phyloP scores from a whole-genome alignment of 2,797 vertebrate species.

The Scolopax rusticola region DNA sequence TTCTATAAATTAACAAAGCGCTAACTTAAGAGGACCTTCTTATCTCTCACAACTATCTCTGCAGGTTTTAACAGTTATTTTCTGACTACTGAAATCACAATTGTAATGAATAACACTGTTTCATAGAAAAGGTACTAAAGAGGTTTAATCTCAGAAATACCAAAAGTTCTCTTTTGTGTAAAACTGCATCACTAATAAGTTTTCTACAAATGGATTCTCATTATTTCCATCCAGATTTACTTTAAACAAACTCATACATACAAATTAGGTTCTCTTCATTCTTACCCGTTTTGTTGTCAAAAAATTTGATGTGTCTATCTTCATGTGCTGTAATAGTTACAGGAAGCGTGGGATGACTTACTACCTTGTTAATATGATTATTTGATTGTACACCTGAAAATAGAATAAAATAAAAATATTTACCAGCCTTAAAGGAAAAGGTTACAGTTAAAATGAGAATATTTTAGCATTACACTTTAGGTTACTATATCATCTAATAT shows the following conservation, averaged over 20 bases:
- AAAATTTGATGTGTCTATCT: conserved; percentile 98
- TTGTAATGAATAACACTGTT: neutral
- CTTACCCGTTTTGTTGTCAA: conserved; percentile 98
- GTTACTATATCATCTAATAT: neutral
- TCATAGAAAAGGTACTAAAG: neutral
- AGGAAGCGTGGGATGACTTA: conserved; percentile 97
- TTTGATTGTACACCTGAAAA: conserved; percentile 85
- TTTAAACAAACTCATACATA: neutral
- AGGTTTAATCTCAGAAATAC: neutral
- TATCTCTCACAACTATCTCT: neutral
- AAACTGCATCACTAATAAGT: neutral
- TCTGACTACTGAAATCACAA: neutral
- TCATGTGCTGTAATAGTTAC: conserved; percentile 97
- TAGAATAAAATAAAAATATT: neutral
- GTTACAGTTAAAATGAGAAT: neutral
- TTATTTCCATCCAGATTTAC: neutral
- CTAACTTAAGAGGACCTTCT: neutral
- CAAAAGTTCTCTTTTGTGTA: neutral
- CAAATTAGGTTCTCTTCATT: neutral
- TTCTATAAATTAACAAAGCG: neutral
- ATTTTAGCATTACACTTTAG: neutral
- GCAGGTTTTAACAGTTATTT: neutral
- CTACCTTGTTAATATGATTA: conserved; percentile 96
- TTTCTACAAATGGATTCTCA: neutral
- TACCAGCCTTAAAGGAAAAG: neutral